A percentile compares a stretch with the other conserved stretches of the same genome.
phyloP scores from a whole-genome alignment of 1,140 invertebrate species.

The Lepidostoma basale region DNA sequence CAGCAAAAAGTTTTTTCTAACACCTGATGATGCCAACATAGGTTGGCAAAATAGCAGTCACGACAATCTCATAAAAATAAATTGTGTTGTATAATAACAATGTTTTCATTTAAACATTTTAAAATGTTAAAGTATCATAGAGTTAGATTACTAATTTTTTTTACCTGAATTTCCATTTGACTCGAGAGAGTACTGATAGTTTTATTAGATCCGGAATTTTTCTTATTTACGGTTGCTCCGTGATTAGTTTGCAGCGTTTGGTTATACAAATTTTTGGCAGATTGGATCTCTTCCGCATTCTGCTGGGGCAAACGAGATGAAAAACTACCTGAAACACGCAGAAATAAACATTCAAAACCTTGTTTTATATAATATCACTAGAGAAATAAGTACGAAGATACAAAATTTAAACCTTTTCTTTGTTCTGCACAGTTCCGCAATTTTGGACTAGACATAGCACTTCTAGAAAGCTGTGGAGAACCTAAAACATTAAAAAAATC shows the following conservation, averaged over 20 bases:
- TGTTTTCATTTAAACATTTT: no score
- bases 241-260: constrained; percentile 23
- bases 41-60: no score
- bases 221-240: constrained; percentile 13
- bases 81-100: no score
- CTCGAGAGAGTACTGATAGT: constrained; percentile 23
- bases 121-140: no score
- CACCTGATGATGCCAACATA: no score
- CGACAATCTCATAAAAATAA: no score
- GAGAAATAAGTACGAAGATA: background rate
- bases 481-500: constrained; percentile 45
- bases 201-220: constrained; percentile 34
- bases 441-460: constrained; percentile 59
- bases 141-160: background rate
- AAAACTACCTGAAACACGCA: constrained; percentile 34
- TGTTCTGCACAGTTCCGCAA: constrained; percentile 55
- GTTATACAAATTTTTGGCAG: constrained; percentile 36
- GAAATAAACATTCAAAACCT: background rate
- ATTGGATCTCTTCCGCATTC: constrained; percentile 36
- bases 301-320: constrained; percentile 36
- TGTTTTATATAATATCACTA: background rate
- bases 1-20: no score
- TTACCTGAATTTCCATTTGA: constrained; percentile 42
- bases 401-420: constrained; percentile 53
- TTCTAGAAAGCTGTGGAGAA: constrained; percentile 60